Percentiles rank a stretch among this genome's conserved stretches.
Evolutionary conservation across 2,888 invertebrate species (phyloP).

Genomic region (Labia minor): DNA sequence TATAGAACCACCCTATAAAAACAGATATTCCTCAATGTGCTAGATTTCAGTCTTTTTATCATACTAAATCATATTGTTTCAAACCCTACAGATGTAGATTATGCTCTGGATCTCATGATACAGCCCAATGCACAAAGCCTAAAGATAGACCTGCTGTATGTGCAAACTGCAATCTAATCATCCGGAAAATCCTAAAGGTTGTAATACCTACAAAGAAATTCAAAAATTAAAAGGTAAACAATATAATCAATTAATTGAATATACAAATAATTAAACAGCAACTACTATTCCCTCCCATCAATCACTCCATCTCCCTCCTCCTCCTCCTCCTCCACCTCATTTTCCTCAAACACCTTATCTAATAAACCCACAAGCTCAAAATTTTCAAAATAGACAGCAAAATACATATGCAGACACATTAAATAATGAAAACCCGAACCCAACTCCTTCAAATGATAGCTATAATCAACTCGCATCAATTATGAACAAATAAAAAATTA

Average conservation of each 20-base stretch:
- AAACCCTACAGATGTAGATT: background rate
- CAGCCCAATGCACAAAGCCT: too few species aligned
- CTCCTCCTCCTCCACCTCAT: background rate
- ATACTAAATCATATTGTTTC: too few species aligned
- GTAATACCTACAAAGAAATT: too few species aligned
- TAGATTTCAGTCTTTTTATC: too few species aligned
- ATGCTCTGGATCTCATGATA: background rate
- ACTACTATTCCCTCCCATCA: background rate
- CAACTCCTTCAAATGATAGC: background rate
- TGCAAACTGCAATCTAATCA: background rate
- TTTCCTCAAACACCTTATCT: background rate
- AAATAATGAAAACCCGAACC: background rate
- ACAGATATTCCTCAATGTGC: background rate
- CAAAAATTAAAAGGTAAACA: background rate
- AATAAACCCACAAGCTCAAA: background rate
- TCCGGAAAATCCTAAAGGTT: too few species aligned
- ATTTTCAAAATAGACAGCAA: background rate
- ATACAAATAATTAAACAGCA: background rate
- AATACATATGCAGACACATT: background rate
- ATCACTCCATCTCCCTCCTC: background rate
- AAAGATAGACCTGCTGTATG: background rate
- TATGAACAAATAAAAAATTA: background rate
- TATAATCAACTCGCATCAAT: background rate
- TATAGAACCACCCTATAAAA: too few species aligned
- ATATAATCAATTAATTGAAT: background rate